phyloP scores from a whole-genome alignment of 2,888 invertebrate genomes.

The Adela reaumurella region DNA sequence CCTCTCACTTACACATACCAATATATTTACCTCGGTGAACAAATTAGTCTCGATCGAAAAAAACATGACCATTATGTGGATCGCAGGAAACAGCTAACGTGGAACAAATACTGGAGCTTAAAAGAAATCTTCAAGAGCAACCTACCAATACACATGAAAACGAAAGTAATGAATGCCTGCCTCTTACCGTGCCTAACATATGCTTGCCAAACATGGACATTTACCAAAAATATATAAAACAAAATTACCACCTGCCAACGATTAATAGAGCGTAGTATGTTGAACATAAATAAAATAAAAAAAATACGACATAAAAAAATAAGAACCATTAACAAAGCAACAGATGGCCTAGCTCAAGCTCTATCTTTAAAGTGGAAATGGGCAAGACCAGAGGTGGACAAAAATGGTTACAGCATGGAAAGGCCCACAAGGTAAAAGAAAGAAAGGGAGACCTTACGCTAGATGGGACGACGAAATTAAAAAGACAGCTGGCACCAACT shows the following conservation, averaged over 20 bases:
- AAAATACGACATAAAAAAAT: constrained; percentile 1
- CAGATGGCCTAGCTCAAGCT: no score
- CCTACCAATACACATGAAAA: neutral
- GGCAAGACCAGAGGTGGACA: no score
- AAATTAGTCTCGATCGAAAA: constrained; percentile 8
- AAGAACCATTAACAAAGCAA: no score
- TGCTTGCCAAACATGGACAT: constrained; percentile 3
- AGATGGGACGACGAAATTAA: no score
- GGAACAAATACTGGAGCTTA: neutral
- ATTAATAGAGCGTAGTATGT: neutral
- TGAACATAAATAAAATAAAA: neutral
- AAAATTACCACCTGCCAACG: constrained; percentile 1
- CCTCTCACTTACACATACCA: constrained; percentile 4
- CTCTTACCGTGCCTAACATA: constrained; percentile 2
- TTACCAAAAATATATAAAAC: no score
- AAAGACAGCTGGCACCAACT: no score
- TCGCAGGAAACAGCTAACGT: no score
- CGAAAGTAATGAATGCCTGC: neutral
- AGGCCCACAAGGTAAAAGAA: no score
- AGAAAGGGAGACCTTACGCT: no score
- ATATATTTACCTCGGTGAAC: constrained; percentile 11
- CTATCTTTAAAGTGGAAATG: no score
- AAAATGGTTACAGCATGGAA: no score
- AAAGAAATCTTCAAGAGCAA: constrained; percentile 2
- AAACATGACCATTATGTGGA: constrained; percentile 2